Percentiles rank a stretch among this genome's conserved stretches.
Conservation (phyloP, 2,113 vertebrate species). For the Hemibagrus wyckioides region DNA sequence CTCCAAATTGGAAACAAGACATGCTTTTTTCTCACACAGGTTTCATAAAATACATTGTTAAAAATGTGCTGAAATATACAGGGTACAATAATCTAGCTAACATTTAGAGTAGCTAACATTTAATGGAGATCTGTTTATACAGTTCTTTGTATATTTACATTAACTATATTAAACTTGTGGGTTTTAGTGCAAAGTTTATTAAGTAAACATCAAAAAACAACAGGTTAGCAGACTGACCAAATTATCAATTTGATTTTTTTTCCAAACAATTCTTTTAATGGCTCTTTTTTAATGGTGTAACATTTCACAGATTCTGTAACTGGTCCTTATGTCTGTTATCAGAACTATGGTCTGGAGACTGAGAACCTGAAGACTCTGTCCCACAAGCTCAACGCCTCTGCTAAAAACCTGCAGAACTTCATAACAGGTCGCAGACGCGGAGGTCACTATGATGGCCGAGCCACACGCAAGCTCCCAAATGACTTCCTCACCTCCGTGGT, state of each 20-base stretch:
- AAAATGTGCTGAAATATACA: background rate
- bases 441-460: slow-evolving; percentile 84
- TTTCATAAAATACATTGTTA: background rate
- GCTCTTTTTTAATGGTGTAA: background rate
- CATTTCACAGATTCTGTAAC: background rate
- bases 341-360: slow-evolving; percentile 98
- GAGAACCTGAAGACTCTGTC: slow-evolving; percentile 95
- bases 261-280: background rate
- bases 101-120: background rate
- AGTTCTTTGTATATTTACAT: background rate
- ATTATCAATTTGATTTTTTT: background rate
- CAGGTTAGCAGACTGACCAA: background rate
- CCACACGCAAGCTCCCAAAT: slow-evolving; percentile 87
- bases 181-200: background rate
- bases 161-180: background rate
- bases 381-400: slow-evolving; percentile 87
- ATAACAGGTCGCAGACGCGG: slow-evolving; percentile 85
- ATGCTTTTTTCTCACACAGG: background rate
- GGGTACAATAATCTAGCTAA: background rate
- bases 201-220: background rate
- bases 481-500: slow-evolving; percentile 96
- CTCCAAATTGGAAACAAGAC: background rate
- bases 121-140: background rate
- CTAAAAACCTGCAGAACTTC: slow-evolving; percentile 94
- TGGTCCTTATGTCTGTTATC: slow-evolving; percentile 42